Evolutionary conservation across 2,888 invertebrate genomes (phyloP).

Genomic region (Clanis bilineata): DNA sequence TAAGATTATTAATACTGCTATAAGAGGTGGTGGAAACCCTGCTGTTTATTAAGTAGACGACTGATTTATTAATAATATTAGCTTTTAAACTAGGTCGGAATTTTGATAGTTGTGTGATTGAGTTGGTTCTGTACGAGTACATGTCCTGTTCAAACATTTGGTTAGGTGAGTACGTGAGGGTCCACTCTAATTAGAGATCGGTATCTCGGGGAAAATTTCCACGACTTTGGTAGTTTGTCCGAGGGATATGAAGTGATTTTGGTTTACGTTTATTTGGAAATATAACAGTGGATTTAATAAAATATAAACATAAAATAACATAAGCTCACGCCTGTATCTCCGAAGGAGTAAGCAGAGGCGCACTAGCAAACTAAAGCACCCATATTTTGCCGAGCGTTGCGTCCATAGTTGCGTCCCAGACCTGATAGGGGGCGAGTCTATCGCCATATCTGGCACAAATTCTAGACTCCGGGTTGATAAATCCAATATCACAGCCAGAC

Average conservation of each 20-base stretch:
- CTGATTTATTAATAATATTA: not conserved
- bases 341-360: too few species aligned
- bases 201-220: constrained; percentile 34
- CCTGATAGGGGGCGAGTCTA: too few species aligned
- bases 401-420: too few species aligned
- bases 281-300: not conserved
- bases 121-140: constrained; percentile 32
- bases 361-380: too few species aligned
- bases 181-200: constrained; percentile 57
- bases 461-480: too few species aligned
- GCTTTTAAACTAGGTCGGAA: not conserved
- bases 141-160: constrained; percentile 56
- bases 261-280: not conserved
- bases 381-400: too few species aligned
- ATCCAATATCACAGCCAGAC: too few species aligned
- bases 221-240: not conserved
- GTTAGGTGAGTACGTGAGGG: constrained; percentile 58
- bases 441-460: too few species aligned
- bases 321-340: too few species aligned
- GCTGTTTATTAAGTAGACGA: not conserved
- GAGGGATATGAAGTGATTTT: not conserved
- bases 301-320: not conserved
- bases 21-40: too few species aligned
- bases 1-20: too few species aligned
- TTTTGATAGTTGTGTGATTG: constrained; percentile 12